These are phyloP conservation scores for Ophiodon elongatus DNA, from an alignment of 2,113 vertebrate species.

Conservation along the genomic window DNA sequence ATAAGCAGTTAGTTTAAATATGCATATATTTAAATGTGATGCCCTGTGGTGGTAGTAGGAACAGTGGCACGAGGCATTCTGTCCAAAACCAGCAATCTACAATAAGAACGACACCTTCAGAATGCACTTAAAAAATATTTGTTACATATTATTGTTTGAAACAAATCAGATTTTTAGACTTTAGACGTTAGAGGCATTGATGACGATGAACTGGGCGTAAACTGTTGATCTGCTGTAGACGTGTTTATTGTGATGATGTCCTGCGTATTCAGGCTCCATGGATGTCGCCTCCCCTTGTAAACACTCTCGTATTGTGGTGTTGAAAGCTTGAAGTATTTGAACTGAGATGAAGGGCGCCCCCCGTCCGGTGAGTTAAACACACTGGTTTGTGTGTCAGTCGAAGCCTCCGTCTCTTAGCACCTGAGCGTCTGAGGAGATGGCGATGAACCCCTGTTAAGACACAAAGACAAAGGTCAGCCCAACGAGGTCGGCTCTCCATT, in stretches of 20 bases:
- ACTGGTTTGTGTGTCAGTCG: not conserved
- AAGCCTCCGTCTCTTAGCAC: not conserved
- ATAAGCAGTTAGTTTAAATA: too few species aligned
- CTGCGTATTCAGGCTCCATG: too few species aligned
- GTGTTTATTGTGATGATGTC: not conserved
- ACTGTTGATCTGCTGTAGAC: not conserved
- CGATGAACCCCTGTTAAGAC: slow-evolving; percentile 72
- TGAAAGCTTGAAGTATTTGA: not conserved
- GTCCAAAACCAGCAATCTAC: not conserved
- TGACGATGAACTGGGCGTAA: not conserved
- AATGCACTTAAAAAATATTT: not conserved
- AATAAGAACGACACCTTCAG: not conserved
- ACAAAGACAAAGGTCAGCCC: slow-evolving; percentile 13
- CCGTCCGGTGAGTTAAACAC: not conserved
- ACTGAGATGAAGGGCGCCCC: not conserved
- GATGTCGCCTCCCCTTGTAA: not conserved
- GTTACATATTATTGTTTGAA: not conserved
- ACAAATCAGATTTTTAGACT: not conserved
- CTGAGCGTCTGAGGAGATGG: slow-evolving; percentile 64
- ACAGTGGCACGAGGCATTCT: not conserved
- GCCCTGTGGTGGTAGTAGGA: not conserved
- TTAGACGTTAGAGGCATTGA: not conserved
- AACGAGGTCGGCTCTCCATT: not conserved
- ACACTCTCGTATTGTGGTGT: not conserved
- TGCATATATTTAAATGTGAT: not conserved